These are phyloP conservation scores for Anarsia innoxiella DNA, from an alignment of 2,888 invertebrate genomes.

Conservation along the genomic window DNA sequence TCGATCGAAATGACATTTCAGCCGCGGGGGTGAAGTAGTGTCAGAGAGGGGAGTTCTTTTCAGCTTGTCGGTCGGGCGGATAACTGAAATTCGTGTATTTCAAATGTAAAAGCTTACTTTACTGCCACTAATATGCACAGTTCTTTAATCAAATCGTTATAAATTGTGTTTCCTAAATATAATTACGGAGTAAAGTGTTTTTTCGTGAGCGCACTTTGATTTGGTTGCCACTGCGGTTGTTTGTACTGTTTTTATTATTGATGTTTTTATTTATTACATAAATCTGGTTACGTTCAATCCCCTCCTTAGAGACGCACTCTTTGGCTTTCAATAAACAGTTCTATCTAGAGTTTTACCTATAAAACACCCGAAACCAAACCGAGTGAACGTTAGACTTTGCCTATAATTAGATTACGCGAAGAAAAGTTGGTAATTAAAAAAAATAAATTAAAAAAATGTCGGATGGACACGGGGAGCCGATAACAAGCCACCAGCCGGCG, in stretches of 20 bases:
- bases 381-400: not conserved
- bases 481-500: constrained; percentile 25
- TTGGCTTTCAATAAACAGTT: too few species aligned
- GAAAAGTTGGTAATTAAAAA: not conserved
- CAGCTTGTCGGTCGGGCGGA: constrained; percentile 34
- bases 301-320: too few species aligned
- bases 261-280: constrained; percentile 32
- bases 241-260: constrained; percentile 45
- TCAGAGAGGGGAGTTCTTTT: constrained; percentile 38
- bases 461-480: constrained; percentile 53
- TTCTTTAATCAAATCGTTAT: constrained; percentile 21
- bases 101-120: constrained; percentile 37
- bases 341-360: too few species aligned
- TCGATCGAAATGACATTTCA: constrained; percentile 64
- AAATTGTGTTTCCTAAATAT: constrained; percentile 20
- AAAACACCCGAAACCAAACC: too few species aligned
- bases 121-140: constrained; percentile 32
- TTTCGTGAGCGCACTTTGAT: constrained; percentile 19
- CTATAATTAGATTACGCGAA: not conserved
- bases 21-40: constrained; percentile 41
- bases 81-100: constrained; percentile 42
- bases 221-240: constrained; percentile 33
- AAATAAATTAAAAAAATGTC: constrained; percentile 38
- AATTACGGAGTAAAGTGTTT: constrained; percentile 23
- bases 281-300: constrained; percentile 13